These are phyloP conservation scores for Urosaurus nigricauda DNA, from an alignment of 2,797 vertebrate genomes.

Conservation along the genomic window DNA sequence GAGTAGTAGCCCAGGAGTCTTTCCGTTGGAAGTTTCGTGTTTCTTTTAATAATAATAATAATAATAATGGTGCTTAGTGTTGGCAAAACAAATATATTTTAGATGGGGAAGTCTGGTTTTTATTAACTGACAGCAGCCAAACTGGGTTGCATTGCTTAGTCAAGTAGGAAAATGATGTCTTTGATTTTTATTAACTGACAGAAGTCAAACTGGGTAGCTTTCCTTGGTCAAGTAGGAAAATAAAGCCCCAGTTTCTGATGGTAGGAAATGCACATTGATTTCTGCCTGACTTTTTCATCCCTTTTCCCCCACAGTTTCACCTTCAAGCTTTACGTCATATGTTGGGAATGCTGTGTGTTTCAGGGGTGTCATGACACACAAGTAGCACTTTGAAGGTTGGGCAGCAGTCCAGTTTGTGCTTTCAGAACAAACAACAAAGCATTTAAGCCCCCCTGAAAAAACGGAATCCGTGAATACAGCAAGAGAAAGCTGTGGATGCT, in stretches of 20 bases:
- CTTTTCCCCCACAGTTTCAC: too few species aligned
- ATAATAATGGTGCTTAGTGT: too few species aligned
- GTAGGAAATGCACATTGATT: not conserved
- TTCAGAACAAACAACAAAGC: not conserved
- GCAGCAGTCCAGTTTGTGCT: not conserved
- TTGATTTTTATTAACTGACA: not conserved
- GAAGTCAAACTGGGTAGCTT: not conserved
- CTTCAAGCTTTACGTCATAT: not conserved
- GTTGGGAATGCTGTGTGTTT: not conserved
- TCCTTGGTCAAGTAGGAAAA: not conserved
- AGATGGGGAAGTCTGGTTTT: too few species aligned
- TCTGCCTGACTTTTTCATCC: not conserved
- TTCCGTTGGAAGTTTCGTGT: too few species aligned
- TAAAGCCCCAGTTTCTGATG: not conserved
- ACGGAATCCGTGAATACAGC: not conserved
- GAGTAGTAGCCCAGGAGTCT: too few species aligned
- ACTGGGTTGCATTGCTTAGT: too few species aligned
- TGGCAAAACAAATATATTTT: too few species aligned
- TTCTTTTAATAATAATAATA: too few species aligned
- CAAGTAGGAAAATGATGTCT: too few species aligned
- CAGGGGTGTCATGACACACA: not conserved
- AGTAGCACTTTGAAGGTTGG: not conserved
- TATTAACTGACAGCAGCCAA: too few species aligned
- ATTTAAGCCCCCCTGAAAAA: not conserved
- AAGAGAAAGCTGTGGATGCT: not conserved